Conservation (phyloP, 1,140 invertebrate genomes). For the Palaemon carinicauda region DNA sequence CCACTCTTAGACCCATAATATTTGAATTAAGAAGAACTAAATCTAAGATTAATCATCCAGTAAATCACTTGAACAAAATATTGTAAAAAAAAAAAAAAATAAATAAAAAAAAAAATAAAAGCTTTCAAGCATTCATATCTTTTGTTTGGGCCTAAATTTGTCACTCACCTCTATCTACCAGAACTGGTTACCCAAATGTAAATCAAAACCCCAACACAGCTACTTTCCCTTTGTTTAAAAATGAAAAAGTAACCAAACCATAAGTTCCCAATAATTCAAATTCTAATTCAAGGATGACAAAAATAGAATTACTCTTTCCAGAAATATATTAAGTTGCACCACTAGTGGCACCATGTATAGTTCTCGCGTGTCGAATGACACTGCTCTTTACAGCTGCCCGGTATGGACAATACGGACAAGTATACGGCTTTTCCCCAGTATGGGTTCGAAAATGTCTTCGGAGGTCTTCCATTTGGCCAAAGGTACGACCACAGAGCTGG, state of each 20-base stretch:
- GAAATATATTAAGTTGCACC: neutral
- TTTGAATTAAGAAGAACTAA: neutral
- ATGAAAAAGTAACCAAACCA: too few species aligned
- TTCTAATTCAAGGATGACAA: too few species aligned
- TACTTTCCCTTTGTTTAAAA: too few species aligned
- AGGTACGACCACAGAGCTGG: slow-evolving; percentile 12
- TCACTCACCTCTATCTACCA: neutral
- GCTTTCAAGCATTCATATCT: neutral
- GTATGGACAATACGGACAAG: slow-evolving; percentile 51
- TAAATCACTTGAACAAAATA: neutral
- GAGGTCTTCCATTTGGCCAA: slow-evolving; percentile 38
- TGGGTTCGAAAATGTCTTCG: slow-evolving; percentile 50
- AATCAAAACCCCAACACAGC: too few species aligned
- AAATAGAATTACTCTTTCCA: neutral
- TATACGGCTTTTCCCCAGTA: slow-evolving; percentile 55
- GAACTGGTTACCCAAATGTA: too few species aligned
- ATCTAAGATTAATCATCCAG: neutral
- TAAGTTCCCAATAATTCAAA: neutral
- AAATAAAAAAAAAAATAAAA: neutral
- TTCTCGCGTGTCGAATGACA: slow-evolving; percentile 48
- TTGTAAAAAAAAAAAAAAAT: neutral
- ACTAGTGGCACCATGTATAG: slow-evolving; percentile 28
- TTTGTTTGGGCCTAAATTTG: neutral
- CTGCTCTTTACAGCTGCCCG: slow-evolving; percentile 55
- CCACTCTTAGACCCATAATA: slow-evolving; percentile 28